Evolutionary conservation across 2,888 invertebrate genomes (phyloP).

Genomic region (Drosophila kanekoi): DNA sequence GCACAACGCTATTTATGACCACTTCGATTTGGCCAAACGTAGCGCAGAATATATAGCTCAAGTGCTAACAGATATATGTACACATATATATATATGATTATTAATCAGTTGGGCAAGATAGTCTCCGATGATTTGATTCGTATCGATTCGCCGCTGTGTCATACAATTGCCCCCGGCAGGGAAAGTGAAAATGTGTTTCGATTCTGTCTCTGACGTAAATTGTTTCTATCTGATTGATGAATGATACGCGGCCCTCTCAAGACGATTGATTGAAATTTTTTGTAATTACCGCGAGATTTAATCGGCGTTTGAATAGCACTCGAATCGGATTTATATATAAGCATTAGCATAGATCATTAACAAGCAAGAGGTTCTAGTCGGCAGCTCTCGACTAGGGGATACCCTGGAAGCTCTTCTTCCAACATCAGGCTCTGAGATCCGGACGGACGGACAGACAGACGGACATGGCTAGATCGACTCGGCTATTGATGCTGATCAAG

Average conservation of each 20-base stretch:
- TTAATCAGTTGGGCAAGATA: conserved; percentile 21
- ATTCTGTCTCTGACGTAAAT: conserved; percentile 29
- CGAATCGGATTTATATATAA: background rate
- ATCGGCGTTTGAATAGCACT: background rate
- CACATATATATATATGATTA: conserved; percentile 14
- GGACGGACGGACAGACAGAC: too few relatives aligned
- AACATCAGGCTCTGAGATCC: too few relatives aligned
- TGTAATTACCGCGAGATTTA: too few relatives aligned
- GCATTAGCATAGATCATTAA: conserved; percentile 23
- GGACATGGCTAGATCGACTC: too few relatives aligned
- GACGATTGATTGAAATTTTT: too few relatives aligned
- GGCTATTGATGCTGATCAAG: too few relatives aligned
- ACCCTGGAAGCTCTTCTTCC: too few relatives aligned
- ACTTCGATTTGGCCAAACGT: conserved; percentile 37
- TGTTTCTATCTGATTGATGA: background rate
- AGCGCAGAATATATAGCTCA: conserved; percentile 7
- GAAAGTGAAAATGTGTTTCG: conserved; percentile 14
- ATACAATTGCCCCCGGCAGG: background rate
- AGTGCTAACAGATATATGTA: background rate
- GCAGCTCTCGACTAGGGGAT: too few relatives aligned
- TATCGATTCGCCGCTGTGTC: conserved; percentile 31
- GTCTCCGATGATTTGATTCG: conserved; percentile 29
- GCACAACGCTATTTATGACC: conserved; percentile 40
- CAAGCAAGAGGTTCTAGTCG: too few relatives aligned
- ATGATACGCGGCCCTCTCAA: background rate